Base-by-base conservation (phyloP, 2,113 vertebrate genomes). In the Pimephales promelas region DNA sequence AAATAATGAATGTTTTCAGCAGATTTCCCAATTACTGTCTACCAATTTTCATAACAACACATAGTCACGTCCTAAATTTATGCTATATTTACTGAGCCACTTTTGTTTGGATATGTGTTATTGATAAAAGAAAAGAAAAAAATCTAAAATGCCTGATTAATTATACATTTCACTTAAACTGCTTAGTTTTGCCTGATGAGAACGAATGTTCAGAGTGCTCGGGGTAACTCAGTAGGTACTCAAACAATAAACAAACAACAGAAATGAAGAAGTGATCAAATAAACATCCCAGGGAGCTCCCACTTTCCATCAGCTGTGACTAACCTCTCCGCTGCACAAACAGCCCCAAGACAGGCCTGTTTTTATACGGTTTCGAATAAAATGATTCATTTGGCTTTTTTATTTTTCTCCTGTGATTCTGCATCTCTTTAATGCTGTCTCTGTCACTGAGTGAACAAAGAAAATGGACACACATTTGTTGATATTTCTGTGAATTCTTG, bases 221-320 rank as follows among this genome's bases (percentile, higher is more conserved):
- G 13, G 78, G 82, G 72, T 87, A 87, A 88, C 74, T 83, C 79
- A 89, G 84, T 66, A 73, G 89, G 87, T 68, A 85, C 22, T 28
- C 66, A 56, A 72, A 85, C 36, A 68, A 88, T 52, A 87, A 89
- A 90, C 77, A 90, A 89, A 88, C 81, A 87, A 84, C 74, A 84
- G 5, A 71, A 86, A 85, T 49, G 68, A 72, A 81, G 86, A 47
- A 82, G 75, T 77, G 75, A 89, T 83, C 87, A 88, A 82, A 75
- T 45, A 80, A 71, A 57, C 82, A 56, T 85, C 85, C 22, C 79
- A 57, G 11, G 70, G 77, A 84, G n/a, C 70, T 43, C 49, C 64
- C n/a, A 75, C 68, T 89, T 86, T 77, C 81, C 73, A 76, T 59
- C 16, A 16, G 43, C 84, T 87, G 81, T 72, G 79, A 87, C 71